Base-by-base conservation (phyloP, 2,113 vertebrate genomes). In the Clarias magur region DNA sequence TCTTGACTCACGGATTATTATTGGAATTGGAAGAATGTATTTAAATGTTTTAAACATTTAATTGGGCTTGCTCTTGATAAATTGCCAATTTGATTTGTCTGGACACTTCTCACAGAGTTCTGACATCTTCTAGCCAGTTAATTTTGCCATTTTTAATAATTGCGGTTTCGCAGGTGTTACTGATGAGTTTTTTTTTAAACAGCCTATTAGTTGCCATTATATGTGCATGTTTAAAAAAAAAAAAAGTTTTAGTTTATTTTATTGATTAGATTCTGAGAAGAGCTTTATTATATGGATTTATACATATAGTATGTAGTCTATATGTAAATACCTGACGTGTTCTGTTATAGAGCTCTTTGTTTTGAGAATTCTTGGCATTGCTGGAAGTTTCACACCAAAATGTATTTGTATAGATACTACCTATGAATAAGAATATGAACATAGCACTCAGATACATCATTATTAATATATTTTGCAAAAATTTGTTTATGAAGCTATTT, bases 401-500 rank as follows among this genome's bases (percentile, higher is more conserved):
- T 25, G 4, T 3, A 54, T 76, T n/a, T 76, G 53, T 21, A 80
- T 3, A 59, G n/a, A 78, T 53, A 23, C 57, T 30, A 54, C 54
- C 9, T 16, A 48, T 48, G 21, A 73, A 12, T 23, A 57, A 13
- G 23, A 60, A 72, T 59, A 70, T 70, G 38, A 34, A 72, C 17
- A 38, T 57, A 57, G 25, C 30, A 73, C 6, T 84, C 1, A 0
- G 54, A 73, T 42, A 34, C 30, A 57, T 76, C 2, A 70, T 70
- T 17, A 17, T 70, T 67, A n/a, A n/a, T 67, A 27, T 67, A 13
- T 67, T 70, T 70, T 48, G 63, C 82, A 48, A 84, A 67, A 21
- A 56, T 34, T 59, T 34, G 53, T 38, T 72, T 84, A 42, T 68
- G 65, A 83, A 19, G 17, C 63, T 57, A 56, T 27, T 82, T 82